Base-by-base conservation (phyloP, 2,797 vertebrate genomes). In the Parambassis ranga region DNA sequence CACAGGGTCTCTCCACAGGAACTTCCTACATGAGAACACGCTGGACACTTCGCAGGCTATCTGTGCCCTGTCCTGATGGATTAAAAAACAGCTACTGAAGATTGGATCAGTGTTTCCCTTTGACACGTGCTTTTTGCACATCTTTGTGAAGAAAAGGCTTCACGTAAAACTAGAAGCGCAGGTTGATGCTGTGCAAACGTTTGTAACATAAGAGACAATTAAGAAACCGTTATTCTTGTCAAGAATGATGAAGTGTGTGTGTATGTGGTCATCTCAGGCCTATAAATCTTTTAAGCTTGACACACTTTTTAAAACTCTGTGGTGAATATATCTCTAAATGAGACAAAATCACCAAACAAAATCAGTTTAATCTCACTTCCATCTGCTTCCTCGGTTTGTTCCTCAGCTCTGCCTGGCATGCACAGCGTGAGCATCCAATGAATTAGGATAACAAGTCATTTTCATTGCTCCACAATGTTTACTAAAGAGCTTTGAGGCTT, bases 401-500 rank as follows among this genome's bases (percentile, higher is more conserved):
- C 39, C 42, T 78, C 35, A 13, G 26, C 67, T 71, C 46, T 81
- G 70, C 59, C 49, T n/a, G n/a, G 50, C 88, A 77, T 62, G 62
- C 55, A 52, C 81, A 75, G 81, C 61, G 42, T 71, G 79, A 86
- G 75, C 75, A 64, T 90, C 88, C 85, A 86, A 83, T 92, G 83
- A 91, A 91, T 91, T 87, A 91, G 84, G 82, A 89, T 87, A 90
- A 90, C 87, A 90, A 92, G 89, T 92, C 73, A 87, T 92, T 92
- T 91, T 91, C 86, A 86, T 87, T 91, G 86, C 88, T 87, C 82
- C 82, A 71, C 87, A 78, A 88, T 92, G 89, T 93, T 93, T 93
- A 90, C 90, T 86, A 86, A 92, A 90, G 89, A 87, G 91, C 86
- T 92, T 89, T 90, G 87, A 92, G 90, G 90, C 87, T 92, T 93